A percentile compares a stretch with the other conserved stretches of the same genome.
These are phyloP conservation scores for Troilus luridus DNA, from an alignment of 2,888 invertebrate species.

Conservation along the genomic window DNA sequence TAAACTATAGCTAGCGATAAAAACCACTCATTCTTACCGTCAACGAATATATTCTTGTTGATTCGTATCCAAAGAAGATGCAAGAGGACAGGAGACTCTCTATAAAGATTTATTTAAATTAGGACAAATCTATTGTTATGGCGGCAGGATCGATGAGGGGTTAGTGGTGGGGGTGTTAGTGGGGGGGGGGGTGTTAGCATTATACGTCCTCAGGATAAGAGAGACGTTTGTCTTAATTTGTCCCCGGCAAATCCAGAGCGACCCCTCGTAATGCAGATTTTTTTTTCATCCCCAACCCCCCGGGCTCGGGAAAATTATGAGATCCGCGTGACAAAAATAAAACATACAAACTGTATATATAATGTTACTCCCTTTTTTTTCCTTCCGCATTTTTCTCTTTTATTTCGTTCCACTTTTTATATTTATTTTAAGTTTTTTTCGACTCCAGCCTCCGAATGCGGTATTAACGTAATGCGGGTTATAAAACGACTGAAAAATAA, in stretches of 20 bases:
- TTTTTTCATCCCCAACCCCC: constrained; percentile 9
- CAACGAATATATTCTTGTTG: background rate
- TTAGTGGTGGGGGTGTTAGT: background rate
- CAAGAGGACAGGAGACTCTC: background rate
- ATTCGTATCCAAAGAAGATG: background rate
- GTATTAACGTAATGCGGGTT: background rate
- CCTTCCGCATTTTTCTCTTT: constrained; percentile 33
- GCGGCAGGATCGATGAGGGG: background rate
- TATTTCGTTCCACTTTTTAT: constrained; percentile 3
- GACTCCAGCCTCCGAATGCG: background rate
- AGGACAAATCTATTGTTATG: background rate
- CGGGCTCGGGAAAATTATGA: constrained; percentile 54
- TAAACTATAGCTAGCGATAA: too few relatives aligned
- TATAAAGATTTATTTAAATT: constrained; percentile 26
- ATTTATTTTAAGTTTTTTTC: background rate
- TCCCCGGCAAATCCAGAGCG: constrained; percentile 54
- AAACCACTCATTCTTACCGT: too few relatives aligned
- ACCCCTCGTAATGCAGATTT: constrained; percentile 58
- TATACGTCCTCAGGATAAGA: constrained; percentile 50
- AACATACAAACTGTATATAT: constrained; percentile 58
- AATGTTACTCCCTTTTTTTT: constrained; percentile 28
- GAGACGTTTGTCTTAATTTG: constrained; percentile 57
- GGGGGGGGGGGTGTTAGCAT: background rate
- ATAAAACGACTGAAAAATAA: background rate
- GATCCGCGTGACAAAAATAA: constrained; percentile 58